phyloP scores from a whole-genome alignment of 2,113 vertebrate species.

The Alouatta palliata region DNA sequence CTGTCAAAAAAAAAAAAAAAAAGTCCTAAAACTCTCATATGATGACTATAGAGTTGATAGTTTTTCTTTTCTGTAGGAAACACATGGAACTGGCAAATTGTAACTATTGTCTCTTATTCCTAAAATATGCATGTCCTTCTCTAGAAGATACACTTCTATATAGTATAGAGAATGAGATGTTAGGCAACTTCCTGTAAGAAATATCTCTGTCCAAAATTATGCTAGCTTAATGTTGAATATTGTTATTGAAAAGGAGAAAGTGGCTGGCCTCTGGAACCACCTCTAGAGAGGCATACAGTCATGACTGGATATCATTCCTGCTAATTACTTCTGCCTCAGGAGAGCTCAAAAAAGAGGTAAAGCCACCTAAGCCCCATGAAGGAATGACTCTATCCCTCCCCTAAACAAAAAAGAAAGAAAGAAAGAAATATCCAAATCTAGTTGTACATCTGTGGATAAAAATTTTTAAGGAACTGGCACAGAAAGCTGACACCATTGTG shows the following conservation, averaged over 20 bases:
- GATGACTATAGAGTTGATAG: not conserved
- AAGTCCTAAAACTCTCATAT: not conserved
- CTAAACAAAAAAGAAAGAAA: not conserved
- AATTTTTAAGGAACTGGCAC: not conserved
- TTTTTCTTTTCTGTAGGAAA: not conserved
- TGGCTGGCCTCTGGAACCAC: not conserved
- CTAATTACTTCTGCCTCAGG: not conserved
- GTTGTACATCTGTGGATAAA: not conserved
- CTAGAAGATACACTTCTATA: not conserved
- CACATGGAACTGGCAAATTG: not conserved
- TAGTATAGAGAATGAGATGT: not conserved
- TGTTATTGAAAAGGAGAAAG: not conserved
- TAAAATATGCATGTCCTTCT: not conserved
- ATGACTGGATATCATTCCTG: not conserved
- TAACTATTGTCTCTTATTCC: not conserved
- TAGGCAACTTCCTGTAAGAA: not conserved
- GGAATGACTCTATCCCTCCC: not conserved
- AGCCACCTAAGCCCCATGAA: not conserved
- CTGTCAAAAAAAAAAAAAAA: no score
- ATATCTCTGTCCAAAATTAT: not conserved
- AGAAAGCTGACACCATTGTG: not conserved
- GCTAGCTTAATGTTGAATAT: not conserved
- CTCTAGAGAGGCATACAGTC: not conserved
- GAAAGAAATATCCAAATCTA: not conserved
- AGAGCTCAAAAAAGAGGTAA: not conserved